These are phyloP conservation scores for Pteruthius melanotis DNA, from an alignment of 2,113 vertebrate species.

Conservation along the genomic window DNA sequence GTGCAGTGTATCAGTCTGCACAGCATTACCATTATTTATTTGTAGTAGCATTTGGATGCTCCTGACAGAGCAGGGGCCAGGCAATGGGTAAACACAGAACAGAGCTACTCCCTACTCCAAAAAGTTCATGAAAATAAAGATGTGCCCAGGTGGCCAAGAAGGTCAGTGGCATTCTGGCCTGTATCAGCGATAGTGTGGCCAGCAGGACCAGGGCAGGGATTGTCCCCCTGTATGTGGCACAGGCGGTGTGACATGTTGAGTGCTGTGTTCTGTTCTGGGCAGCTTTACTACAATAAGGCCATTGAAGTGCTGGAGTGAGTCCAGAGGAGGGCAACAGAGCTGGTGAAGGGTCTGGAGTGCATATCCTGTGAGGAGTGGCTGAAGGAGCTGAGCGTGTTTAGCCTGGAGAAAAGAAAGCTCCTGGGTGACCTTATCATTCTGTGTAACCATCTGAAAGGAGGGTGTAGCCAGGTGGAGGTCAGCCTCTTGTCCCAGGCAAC, in stretches of 20 bases:
- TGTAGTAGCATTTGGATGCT: not conserved
- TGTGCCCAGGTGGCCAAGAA: not conserved
- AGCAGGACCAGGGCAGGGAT: not conserved
- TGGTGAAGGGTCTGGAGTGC: not conserved
- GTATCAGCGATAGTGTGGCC: no score
- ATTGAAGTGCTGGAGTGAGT: not conserved
- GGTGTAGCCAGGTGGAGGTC: not conserved
- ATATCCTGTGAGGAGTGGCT: not conserved
- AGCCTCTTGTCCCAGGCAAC: not conserved
- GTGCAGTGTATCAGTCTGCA: not conserved
- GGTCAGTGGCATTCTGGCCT: not conserved
- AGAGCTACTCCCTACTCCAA: not conserved
- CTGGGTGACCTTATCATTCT: not conserved
- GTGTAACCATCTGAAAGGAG: not conserved
- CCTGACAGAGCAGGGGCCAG: not conserved
- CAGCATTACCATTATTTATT: not conserved
- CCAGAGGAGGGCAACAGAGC: not conserved
- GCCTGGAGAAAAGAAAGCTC: not conserved
- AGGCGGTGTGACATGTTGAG: fast-evolving
- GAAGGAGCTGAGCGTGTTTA: not conserved
- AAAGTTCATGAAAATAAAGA: not conserved
- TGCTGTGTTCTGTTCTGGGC: not conserved
- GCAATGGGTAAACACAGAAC: not conserved
- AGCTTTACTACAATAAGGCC: not conserved
- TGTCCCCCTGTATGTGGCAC: fast-evolving